These are phyloP conservation scores for Drosophila rufa DNA, from an alignment of 1,140 invertebrate genomes.

Conservation along the genomic window DNA sequence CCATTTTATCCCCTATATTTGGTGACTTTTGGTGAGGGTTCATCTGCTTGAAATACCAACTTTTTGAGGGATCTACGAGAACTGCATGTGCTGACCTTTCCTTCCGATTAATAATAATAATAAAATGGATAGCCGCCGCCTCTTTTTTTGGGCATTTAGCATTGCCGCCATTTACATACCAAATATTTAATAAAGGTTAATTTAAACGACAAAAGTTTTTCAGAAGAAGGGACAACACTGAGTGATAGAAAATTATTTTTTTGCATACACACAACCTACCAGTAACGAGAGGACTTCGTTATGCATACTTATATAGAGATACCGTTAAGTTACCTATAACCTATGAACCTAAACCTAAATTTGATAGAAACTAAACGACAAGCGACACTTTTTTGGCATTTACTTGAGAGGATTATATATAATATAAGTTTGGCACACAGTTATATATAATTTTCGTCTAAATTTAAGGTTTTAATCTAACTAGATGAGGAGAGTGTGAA, in stretches of 20 bases:
- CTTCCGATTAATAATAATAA: conserved; percentile 38
- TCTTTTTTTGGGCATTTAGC: conserved; percentile 57
- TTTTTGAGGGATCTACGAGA: conserved; percentile 1
- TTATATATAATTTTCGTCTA: conserved; percentile 79
- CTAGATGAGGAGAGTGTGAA: conserved; percentile 38
- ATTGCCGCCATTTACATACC: conserved; percentile 81
- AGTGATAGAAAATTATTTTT: conserved; percentile 76
- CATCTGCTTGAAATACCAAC: conserved; percentile 40
- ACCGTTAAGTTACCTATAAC: conserved; percentile 64
- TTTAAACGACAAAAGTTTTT: conserved; percentile 45
- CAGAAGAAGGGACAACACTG: conserved; percentile 53
- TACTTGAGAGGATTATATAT: conserved; percentile 79
- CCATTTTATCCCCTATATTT: conserved; percentile 22
- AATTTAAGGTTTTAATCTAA: conserved; percentile 75
- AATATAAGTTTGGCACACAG: conserved; percentile 55
- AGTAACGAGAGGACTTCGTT: conserved; percentile 53
- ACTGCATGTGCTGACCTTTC: conserved; percentile 53
- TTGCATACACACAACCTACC: conserved; percentile 30
- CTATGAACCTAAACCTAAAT: conserved; percentile 19
- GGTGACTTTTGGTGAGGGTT: conserved; percentile 63
- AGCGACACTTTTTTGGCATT: conserved; percentile 75
- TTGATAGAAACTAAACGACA: conserved; percentile 49
- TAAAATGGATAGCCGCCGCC: conserved; percentile 5
- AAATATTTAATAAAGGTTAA: conserved; percentile 63
- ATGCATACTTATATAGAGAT: conserved; percentile 71